Evolutionary conservation across 2,888 invertebrate genomes (phyloP).

Genomic region (Synergus itoensis): DNA sequence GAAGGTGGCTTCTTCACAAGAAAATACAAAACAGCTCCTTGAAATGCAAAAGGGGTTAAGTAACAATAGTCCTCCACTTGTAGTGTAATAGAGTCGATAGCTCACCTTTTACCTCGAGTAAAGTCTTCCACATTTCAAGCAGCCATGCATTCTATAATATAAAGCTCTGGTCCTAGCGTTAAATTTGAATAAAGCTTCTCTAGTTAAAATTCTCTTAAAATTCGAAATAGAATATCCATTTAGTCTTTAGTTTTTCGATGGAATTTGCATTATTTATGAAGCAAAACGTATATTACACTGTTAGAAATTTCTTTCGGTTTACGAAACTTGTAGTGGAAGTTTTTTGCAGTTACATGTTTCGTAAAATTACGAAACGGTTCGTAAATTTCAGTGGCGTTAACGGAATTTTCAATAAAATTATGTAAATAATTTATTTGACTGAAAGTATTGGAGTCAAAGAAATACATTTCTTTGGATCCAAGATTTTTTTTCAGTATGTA

Average conservation of each 20-base stretch:
- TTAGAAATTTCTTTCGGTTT: too few species aligned
- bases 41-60: conserved; percentile 2
- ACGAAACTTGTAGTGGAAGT: too few species aligned
- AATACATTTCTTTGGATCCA: too few species aligned
- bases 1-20: neutral
- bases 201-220: conserved; percentile 6
- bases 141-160: conserved; percentile 6
- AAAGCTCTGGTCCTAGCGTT: neutral
- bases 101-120: neutral
- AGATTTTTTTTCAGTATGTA: too few species aligned
- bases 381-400: too few species aligned
- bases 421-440: too few species aligned
- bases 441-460: too few species aligned
- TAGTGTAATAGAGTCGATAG: conserved; percentile 5
- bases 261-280: neutral
- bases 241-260: neutral
- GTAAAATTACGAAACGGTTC: too few species aligned
- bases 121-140: neutral
- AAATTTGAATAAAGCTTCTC: conserved; percentile 3
- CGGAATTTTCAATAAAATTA: too few species aligned
- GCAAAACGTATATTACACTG: neutral
- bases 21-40: conserved; percentile 13
- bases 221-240: conserved; percentile 2
- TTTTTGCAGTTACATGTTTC: too few species aligned
- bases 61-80: conserved; percentile 19